Base-by-base conservation (phyloP, 2,113 vertebrate genomes). In the Perca fluviatilis region DNA sequence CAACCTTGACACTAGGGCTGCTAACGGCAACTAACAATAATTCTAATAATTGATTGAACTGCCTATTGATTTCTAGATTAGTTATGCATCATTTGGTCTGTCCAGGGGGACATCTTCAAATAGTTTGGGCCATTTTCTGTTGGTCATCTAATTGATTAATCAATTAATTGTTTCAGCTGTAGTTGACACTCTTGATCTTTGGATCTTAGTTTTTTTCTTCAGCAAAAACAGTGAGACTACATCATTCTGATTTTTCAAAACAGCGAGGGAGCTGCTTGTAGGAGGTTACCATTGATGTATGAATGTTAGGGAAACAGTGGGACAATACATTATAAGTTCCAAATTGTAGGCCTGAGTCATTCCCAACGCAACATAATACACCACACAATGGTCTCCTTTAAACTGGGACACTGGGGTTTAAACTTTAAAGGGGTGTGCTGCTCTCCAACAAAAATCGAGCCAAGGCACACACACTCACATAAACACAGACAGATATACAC, bases 291-390 rank as follows among this genome's bases (percentile, higher is more conserved):
- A 53, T 2, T 77, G 63, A 78, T 47, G 68, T 36, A 53, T 66
- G 50, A 74, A 68, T 60, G 53, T 72, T 68, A 19, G 63, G 72
- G 43, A 82, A 84, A 86, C 43, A 62, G 49, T 66, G 15, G 51
- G 47, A 61, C 53, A 84, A 83, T 36, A 76, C 60, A 71, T 30
- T 27, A 30, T 14, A 68, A 63, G 54, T 60, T 73, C 68, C 66
- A 40, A 87, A 75, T 50, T 63, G 60, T 23, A 69, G 43, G 33
- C 18, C 43, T 72, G 49, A 87, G 65, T 76, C 19, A 74, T 82
- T 87, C 25, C 70, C 72, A 73, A 6, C 16, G 19, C 8, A 30
- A 23, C 58, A 56, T 25, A 30, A 65, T 27, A 77, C 49, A 78
- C 58, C 46, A 27, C 47, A 86, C 70, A 82, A 83, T 61, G 57